Evolutionary conservation across 2,797 vertebrate genomes (phyloP).

Genomic region (Myotis planiceps): DNA sequence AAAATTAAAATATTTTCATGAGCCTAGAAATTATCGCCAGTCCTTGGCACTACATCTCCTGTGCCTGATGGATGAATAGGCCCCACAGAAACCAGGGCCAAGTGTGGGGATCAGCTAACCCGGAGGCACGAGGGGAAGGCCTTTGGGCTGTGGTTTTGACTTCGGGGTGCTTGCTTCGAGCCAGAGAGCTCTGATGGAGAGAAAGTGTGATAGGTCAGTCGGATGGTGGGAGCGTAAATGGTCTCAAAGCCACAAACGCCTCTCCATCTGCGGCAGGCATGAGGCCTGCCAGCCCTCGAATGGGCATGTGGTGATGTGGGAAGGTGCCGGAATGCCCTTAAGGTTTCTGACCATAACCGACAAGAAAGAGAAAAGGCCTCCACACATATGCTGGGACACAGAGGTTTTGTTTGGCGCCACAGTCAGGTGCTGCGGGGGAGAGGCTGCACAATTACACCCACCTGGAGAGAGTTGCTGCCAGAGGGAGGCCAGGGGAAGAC

Average conservation of each 20-base stretch:
- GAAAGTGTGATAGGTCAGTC: neutral
- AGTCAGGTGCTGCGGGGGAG: neutral
- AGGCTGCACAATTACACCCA: neutral
- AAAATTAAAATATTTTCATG: neutral
- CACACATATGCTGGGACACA: neutral
- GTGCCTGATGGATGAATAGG: neutral
- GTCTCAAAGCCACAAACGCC: neutral
- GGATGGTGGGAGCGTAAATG: neutral
- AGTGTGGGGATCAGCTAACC: neutral
- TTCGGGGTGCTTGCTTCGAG: neutral
- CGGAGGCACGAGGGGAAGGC: neutral
- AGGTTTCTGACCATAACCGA: neutral
- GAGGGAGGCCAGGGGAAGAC: neutral
- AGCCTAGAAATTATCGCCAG: neutral
- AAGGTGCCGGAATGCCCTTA: neutral
- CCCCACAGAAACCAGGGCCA: neutral
- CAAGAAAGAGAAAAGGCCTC: neutral
- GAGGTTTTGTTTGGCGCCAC: neutral
- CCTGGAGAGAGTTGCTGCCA: neutral
- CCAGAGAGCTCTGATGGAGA: neutral
- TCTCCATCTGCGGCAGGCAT: neutral
- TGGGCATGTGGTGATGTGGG: neutral
- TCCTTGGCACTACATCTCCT: neutral
- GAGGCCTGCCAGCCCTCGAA: neutral
- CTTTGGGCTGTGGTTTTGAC: neutral